phyloP scores from a whole-genome alignment of 1,140 invertebrate genomes.

The Lordiphosa clarofinis region DNA sequence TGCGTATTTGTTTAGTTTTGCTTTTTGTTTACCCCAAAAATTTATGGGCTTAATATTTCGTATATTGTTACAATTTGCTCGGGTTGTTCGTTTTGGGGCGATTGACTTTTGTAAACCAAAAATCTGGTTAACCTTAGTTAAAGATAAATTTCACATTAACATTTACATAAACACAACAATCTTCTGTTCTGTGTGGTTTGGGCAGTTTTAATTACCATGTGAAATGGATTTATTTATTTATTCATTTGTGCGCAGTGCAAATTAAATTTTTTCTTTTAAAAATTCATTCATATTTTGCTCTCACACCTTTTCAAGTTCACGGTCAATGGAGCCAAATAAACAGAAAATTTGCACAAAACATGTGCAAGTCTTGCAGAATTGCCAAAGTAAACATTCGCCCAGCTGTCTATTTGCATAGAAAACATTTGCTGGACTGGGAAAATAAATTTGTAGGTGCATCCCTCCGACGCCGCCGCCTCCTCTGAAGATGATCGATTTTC shows the following conservation, averaged over 20 bases:
- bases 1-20: conserved; percentile 29
- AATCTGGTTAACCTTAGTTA: conserved; percentile 66
- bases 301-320: conserved; percentile 48
- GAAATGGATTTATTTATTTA: conserved; percentile 1
- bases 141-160: conserved; percentile 1
- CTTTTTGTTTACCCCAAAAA: conserved; percentile 26
- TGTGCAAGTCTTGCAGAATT: conserved; percentile 15
- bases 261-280: neutral
- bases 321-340: conserved; percentile 51
- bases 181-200: conserved; percentile 14
- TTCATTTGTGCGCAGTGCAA: conserved; percentile 6
- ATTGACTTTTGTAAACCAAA: conserved; percentile 21
- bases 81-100: conserved; percentile 22
- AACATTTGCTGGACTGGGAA: conserved; percentile 10
- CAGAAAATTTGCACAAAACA: conserved; percentile 31
- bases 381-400: conserved; percentile 18
- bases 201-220: conserved; percentile 7
- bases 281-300: no score
- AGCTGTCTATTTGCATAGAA: conserved; percentile 27
- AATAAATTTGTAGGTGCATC: neutral
- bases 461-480: conserved; percentile 2
- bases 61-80: conserved; percentile 60
- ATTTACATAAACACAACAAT: conserved; percentile 27
- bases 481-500: conserved; percentile 48
- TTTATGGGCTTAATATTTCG: conserved; percentile 37